Base-by-base conservation (phyloP, 2,113 vertebrate species). In the Microtus oregoni region DNA sequence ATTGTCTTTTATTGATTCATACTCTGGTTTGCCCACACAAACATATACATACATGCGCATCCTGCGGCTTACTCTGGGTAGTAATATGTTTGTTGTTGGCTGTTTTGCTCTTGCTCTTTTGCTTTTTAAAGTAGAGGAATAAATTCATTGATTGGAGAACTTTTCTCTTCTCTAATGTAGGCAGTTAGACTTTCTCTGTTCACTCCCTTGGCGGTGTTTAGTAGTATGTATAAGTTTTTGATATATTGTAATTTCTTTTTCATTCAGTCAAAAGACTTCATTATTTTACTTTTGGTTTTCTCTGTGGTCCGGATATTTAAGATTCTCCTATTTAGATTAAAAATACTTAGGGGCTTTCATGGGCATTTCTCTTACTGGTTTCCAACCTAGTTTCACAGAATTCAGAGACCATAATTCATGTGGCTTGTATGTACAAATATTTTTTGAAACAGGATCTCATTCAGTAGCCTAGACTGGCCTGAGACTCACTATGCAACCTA, bases 81-180 rank as follows among this genome's bases (percentile, higher is more conserved):
- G 73, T 47, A 92, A 47, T 58, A 72, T 73, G 30, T 52, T 86
- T 89, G 63, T 61, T 78, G 5, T 9, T 10, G 19, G 28, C 8
- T 44, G 38, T 44, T 83, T 83, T 38, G 3, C 32, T 83, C 2
- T 85, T 65, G 61, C 8, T 44, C 22, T 85, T 85, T 85, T 44
- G 26, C 38, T 68, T 94, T 91, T 91, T 73, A 92, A 89, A 30
- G 6, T 94, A 68, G 26, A 90, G 86, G 86, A 50, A 26, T n/a
- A 8, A 77, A 89, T 35, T 72, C 7, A 77, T 50, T 55, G 30
- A 52, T 28, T 58, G 55, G 26, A 24, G 28, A 52, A 4, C 15
- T 7, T 70, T 96, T 86, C 75, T 61, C 61, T 58, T 92, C 14
- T 89, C 9, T 73, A 20, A 13, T 61, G 30, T 61, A 41, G 22